Conservation (phyloP, 2,113 vertebrate species). For the Propithecus coquereli region DNA sequence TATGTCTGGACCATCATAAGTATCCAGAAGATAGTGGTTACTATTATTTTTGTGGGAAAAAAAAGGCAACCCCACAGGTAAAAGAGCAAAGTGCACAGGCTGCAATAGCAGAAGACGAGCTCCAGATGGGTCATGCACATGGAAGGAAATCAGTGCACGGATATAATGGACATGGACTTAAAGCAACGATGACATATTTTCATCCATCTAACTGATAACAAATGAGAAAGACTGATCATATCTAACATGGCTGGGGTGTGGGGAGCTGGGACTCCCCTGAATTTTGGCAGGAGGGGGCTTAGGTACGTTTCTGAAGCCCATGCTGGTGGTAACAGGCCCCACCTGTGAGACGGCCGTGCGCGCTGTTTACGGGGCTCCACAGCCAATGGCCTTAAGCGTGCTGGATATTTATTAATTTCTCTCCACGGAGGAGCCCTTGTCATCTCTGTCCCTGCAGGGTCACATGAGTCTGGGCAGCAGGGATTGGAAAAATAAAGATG, state of each 20-base stretch:
- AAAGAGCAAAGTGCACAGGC: neutral
- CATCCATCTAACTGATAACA: rapidly evolving
- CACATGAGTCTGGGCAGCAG: neutral
- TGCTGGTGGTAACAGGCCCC: neutral
- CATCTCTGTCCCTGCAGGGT: neutral
- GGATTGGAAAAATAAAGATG: neutral
- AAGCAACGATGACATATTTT: rapidly evolving
- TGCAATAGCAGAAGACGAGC: rapidly evolving
- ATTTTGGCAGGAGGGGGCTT: rapidly evolving
- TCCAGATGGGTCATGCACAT: rapidly evolving
- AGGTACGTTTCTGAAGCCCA: rapidly evolving
- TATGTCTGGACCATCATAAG: neutral
- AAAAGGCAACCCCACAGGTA: rapidly evolving
- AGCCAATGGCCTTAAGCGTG: rapidly evolving
- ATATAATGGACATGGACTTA: rapidly evolving
- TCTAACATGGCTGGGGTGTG: rapidly evolving
- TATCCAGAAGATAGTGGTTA: neutral
- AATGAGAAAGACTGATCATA: neutral
- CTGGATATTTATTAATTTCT: neutral
- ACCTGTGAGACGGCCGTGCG: rapidly evolving
- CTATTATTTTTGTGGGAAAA: neutral
- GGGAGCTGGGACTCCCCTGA: rapidly evolving
- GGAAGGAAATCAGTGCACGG: neutral
- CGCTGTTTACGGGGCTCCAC: rapidly evolving
- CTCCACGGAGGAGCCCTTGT: rapidly evolving